Evolutionary conservation across 1,140 invertebrate species (phyloP).

Genomic region (Drosophila ogumai): DNA sequence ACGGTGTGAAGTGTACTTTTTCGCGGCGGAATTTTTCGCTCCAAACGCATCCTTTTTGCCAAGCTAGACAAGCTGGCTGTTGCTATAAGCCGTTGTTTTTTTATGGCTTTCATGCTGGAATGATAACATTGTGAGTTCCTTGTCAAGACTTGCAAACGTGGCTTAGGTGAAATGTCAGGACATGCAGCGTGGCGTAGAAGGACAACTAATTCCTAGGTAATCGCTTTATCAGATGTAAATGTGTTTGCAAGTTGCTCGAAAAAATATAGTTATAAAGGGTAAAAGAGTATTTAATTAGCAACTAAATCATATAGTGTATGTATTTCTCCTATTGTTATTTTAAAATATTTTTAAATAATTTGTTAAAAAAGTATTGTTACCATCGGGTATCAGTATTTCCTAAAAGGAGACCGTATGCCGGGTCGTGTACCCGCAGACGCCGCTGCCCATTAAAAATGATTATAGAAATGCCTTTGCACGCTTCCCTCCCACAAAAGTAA

Average conservation of each 20-base stretch:
- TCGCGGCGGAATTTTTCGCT: neutral
- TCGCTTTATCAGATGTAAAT: conserved; percentile 1
- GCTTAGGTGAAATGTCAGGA: conserved; percentile 53
- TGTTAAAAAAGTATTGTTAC: neutral
- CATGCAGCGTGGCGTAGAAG: neutral
- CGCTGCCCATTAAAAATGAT: conserved; percentile 73
- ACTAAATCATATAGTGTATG: no score
- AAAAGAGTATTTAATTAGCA: neutral
- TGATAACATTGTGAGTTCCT: conserved; percentile 77
- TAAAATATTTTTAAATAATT: neutral
- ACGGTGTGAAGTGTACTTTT: conserved; percentile 33
- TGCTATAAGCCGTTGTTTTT: conserved; percentile 72
- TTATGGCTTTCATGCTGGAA: conserved; percentile 64
- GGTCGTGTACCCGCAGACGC: conserved; percentile 36
- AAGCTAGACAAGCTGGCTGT: conserved; percentile 61
- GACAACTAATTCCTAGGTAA: neutral
- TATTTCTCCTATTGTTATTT: neutral
- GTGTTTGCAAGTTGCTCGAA: neutral
- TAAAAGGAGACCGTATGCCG: conserved; percentile 39
- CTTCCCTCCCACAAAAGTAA: conserved; percentile 49
- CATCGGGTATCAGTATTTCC: neutral
- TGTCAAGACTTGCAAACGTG: conserved; percentile 66
- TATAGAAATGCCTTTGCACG: conserved; percentile 62
- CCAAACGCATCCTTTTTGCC: conserved; percentile 22
- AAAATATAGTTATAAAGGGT: neutral